phyloP scores from a whole-genome alignment of 2,888 invertebrate genomes.

The Chloroclystis v-ata region DNA sequence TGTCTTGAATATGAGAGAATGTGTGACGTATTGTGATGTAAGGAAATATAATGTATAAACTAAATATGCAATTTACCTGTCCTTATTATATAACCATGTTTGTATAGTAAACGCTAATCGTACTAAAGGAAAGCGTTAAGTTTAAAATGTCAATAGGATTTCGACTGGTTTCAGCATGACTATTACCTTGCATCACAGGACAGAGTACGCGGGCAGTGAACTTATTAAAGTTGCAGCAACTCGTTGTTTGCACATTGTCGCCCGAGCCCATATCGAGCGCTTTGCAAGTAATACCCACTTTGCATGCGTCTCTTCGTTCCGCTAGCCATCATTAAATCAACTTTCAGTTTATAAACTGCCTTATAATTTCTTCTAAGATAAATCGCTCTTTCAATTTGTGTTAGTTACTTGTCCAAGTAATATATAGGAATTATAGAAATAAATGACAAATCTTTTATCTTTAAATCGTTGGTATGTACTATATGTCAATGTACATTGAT shows the following conservation, averaged over 20 bases:
- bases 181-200: constrained; percentile 13
- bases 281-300: constrained; percentile 43
- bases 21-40: background rate
- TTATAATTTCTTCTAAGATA: too few species aligned
- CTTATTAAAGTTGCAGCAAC: constrained; percentile 59
- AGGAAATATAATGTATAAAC: background rate
- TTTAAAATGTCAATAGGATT: too few species aligned
- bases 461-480: too few species aligned
- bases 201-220: constrained; percentile 28
- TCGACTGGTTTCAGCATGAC: constrained; percentile 11
- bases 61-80: too few species aligned
- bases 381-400: too few species aligned
- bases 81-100: too few species aligned
- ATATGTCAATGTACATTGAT: too few species aligned
- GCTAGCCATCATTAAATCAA: constrained; percentile 34
- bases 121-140: too few species aligned
- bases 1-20: background rate
- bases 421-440: too few species aligned
- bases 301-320: constrained; percentile 39
- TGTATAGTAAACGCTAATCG: too few species aligned
- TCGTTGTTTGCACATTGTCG: constrained; percentile 42
- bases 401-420: too few species aligned
- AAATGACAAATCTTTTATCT: too few species aligned
- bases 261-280: constrained; percentile 42
- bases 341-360: constrained; percentile 12